Base-by-base conservation (phyloP, 2,888 invertebrate genomes). In the Cenopis cana region DNA sequence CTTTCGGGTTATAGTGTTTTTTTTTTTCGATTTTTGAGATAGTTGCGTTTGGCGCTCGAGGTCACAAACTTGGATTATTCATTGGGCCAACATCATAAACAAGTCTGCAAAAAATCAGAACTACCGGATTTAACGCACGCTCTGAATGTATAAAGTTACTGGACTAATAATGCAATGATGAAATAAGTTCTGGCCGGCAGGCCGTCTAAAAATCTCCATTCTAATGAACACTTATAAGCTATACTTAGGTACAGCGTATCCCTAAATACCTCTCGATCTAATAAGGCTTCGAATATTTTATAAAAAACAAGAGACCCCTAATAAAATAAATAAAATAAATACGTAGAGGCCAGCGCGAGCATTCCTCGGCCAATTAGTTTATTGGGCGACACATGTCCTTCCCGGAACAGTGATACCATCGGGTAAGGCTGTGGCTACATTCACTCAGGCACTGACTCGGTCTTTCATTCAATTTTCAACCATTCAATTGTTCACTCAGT, bases 351-450 rank as follows among this genome's bases (percentile, higher is more conserved):
- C 84, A 81, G 88, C 82, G 81, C 85, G 83, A 85, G 90, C 92
- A 89, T 90, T 86, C 88, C 82, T 74, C 79, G 80, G 77, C 90
- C 93, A 93, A 93, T 93, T 93, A 93, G 91, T 93, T 93, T 93
- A 93, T 93, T 92, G 89, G 89, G 78, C 82, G 89, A 90, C 92
- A 91, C 85, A 87, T 89, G 91, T 89, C 91, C 91, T 93, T 93
- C 93, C 83, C 77, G 85, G 93, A 93, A 93, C 83, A 86, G 41
- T 62, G 93, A 93, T 93, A 91, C 79, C 79, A 92, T 92, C 92
- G 78, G 38, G n/a, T 73, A 68, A 79, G 77, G 82, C 38, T 59
- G 38, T 4, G 62, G 14, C 52, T 29, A 70, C 65, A 73, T 56
- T 55, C 10, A 8, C 5, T 5, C 46, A 18, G 29, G 5, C 52